Percentiles rank a stretch among this genome's conserved stretches.
phyloP scores from a whole-genome alignment of 2,797 vertebrate species.

The Toxotes lorentzi region DNA sequence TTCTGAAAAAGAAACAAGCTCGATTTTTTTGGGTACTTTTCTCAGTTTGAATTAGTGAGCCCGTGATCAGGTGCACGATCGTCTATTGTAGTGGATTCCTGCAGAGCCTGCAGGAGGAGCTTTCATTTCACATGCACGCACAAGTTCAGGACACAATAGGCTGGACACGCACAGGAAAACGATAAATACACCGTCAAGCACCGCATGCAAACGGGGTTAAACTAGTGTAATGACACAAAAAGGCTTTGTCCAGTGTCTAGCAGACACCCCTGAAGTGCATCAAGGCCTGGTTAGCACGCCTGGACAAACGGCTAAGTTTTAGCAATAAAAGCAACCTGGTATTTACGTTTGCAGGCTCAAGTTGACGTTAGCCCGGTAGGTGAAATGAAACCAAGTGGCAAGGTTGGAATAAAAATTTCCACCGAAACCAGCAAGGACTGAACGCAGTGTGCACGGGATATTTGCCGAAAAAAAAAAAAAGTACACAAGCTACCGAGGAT shows the following conservation, averaged over 20 bases:
- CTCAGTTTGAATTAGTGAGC: background rate
- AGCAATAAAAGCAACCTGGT: slow-evolving; percentile 25
- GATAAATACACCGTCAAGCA: background rate
- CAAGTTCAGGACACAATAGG: slow-evolving; percentile 11
- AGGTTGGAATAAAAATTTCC: background rate
- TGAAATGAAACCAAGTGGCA: background rate
- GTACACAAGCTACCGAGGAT: slow-evolving; percentile 15
- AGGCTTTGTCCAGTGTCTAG: background rate
- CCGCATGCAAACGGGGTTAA: background rate
- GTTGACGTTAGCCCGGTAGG: slow-evolving; percentile 8
- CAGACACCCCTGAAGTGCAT: slow-evolving; percentile 4
- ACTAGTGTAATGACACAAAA: background rate
- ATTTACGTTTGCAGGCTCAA: slow-evolving; percentile 28
- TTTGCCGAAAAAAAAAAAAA: background rate
- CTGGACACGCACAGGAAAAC: slow-evolving; percentile 2
- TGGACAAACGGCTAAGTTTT: slow-evolving; percentile 40
- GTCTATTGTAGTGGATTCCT: slow-evolving; percentile 13
- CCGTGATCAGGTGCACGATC: slow-evolving; percentile 15
- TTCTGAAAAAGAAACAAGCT: background rate
- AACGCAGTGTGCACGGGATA: background rate
- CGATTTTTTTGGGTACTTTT: background rate
- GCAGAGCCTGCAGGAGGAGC: slow-evolving; percentile 44
- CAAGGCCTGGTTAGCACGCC: slow-evolving; percentile 53
- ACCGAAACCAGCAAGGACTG: background rate
- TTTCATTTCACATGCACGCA: slow-evolving; percentile 4